Evolutionary conservation across 2,797 vertebrate genomes (phyloP).

Genomic region (Cossypha caffra): DNA sequence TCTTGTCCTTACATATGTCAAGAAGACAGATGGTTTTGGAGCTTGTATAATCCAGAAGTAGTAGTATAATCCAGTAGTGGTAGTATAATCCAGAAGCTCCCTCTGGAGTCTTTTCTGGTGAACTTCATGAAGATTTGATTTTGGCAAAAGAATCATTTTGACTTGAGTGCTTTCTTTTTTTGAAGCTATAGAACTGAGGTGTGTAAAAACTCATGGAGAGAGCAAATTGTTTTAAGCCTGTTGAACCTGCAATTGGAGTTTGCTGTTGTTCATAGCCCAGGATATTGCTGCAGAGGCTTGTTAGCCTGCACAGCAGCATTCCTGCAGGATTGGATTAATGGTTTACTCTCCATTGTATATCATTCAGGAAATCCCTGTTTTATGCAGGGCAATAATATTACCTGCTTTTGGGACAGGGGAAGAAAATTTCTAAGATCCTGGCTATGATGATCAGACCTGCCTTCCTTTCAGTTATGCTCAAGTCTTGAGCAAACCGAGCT

Average conservation of each 20-base stretch:
- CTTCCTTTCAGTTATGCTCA: not conserved
- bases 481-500: not conserved
- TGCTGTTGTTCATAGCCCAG: not conserved
- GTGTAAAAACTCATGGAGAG: not conserved
- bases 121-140: not conserved
- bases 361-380: not conserved
- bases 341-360: not conserved
- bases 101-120: not conserved
- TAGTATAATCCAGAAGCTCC: not conserved
- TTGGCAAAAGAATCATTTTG: not conserved
- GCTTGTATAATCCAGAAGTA: too few relatives aligned
- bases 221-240: not conserved
- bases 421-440: not conserved
- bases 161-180: not conserved
- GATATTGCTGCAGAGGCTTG: not conserved
- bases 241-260: not conserved
- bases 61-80: rapidly evolving
- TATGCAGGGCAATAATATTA: not conserved
- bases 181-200: not conserved
- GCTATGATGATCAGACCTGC: not conserved
- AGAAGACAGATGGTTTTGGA: not conserved
- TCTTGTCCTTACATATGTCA: not conserved
- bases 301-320: not conserved
- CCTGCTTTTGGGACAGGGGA: not conserved
- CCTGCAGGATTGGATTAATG: not conserved